phyloP scores from a whole-genome alignment of 1,140 invertebrate species.

The Leptopilina boulardi region DNA sequence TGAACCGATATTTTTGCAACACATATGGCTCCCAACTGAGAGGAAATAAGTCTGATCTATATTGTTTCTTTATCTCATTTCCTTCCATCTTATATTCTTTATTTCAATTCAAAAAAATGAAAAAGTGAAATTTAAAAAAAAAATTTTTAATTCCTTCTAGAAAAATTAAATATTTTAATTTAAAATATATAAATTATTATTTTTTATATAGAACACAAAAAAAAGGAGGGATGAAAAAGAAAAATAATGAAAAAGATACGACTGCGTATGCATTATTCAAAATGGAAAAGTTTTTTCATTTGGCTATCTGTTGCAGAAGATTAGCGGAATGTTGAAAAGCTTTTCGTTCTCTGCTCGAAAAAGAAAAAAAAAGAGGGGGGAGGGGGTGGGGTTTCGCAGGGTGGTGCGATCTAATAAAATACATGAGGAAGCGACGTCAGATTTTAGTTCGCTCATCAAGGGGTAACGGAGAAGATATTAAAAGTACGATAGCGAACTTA shows the following conservation, averaged over 20 bases:
- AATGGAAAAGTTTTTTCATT: slow-evolving; percentile 42
- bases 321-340: slow-evolving; percentile 14
- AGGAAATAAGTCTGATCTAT: slow-evolving; percentile 53
- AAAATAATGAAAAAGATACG: neutral
- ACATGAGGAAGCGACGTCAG: slow-evolving; percentile 52
- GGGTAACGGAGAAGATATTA: slow-evolving; percentile 57
- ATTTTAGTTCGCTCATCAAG: slow-evolving; percentile 61
- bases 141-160: too few species aligned
- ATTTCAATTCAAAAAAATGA: slow-evolving; percentile 19
- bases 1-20: slow-evolving; percentile 63
- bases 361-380: neutral
- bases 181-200: too few species aligned
- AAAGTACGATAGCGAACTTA: slow-evolving; percentile 65
- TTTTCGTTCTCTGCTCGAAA: slow-evolving; percentile 7
- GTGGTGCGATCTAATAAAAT: slow-evolving; percentile 42
- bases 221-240: neutral
- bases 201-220: neutral
- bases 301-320: slow-evolving; percentile 11
- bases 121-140: too few species aligned
- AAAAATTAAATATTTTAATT: too few species aligned
- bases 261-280: slow-evolving; percentile 36
- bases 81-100: slow-evolving; percentile 46
- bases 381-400: too few species aligned
- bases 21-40: slow-evolving; percentile 51
- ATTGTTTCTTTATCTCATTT: slow-evolving; percentile 52